A percentile compares a stretch with the other conserved stretches of the same genome.
Evolutionary conservation across 1,140 invertebrate species (phyloP).

Genomic region (Pogonomyrmex barbatus): DNA sequence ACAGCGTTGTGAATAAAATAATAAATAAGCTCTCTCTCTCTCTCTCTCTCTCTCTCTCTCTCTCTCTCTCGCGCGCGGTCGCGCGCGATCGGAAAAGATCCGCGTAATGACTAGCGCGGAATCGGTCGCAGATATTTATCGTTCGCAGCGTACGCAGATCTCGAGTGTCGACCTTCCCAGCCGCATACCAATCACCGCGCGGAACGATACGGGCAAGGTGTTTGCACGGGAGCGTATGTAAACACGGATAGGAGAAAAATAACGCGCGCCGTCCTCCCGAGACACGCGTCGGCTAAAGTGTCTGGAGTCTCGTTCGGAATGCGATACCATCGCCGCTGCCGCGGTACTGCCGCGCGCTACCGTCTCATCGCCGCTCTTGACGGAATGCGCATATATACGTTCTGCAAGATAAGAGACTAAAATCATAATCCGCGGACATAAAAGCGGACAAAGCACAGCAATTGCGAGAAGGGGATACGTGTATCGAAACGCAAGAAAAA

Average conservation of each 20-base stretch:
- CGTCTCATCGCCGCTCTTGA: neutral
- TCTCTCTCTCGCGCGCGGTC: neutral
- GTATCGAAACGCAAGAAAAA: neutral
- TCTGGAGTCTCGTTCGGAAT: slow-evolving; percentile 67
- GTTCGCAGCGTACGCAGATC: slow-evolving; percentile 59
- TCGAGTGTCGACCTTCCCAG: slow-evolving; percentile 64
- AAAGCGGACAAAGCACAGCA: neutral
- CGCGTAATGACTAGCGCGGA: slow-evolving; percentile 37
- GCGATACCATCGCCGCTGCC: slow-evolving; percentile 57
- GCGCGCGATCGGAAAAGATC: slow-evolving; percentile 10
- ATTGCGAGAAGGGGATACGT: neutral
- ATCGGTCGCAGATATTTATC: slow-evolving; percentile 50
- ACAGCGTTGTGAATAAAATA: neutral
- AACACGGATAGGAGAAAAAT: slow-evolving; percentile 66
- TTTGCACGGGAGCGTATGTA: slow-evolving; percentile 56
- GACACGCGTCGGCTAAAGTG: slow-evolving; percentile 61
- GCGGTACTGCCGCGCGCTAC: neutral
- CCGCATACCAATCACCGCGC: slow-evolving; percentile 65
- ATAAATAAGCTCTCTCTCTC: neutral
- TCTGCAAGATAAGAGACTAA: neutral
- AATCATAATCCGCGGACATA: slow-evolving; percentile 4
- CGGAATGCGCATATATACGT: neutral
- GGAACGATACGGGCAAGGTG: slow-evolving; percentile 61
- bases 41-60: too few relatives aligned
- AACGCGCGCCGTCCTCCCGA: slow-evolving; percentile 53